phyloP scores from a whole-genome alignment of 2,113 vertebrate species.

The Ivindomyrus marchei region DNA sequence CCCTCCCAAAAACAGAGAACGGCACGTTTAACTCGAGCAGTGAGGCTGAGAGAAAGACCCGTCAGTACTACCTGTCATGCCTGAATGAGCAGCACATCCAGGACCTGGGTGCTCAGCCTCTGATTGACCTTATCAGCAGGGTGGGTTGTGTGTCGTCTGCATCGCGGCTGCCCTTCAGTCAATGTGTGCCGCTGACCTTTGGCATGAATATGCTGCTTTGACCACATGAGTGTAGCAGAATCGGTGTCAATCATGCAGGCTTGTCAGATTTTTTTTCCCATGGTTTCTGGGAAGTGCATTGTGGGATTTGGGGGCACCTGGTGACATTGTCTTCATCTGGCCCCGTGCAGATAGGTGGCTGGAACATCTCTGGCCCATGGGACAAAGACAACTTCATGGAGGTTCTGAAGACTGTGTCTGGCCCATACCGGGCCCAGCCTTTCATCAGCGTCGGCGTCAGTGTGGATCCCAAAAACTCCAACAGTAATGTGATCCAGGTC shows the following conservation, averaged over 20 bases:
- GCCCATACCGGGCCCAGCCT: constrained; percentile 81
- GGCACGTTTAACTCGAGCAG: constrained; percentile 90
- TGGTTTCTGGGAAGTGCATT: not conserved
- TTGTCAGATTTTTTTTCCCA: not conserved
- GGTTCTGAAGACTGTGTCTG: constrained; percentile 84
- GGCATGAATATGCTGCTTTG: not conserved
- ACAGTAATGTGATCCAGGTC: constrained; percentile 95
- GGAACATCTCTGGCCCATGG: constrained; percentile 88
- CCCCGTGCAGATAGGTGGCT: constrained; percentile 77
- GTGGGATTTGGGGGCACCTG: not conserved
- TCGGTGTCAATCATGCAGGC: not conserved
- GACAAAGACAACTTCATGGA: constrained; percentile 90
- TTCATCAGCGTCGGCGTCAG: constrained; percentile 88
- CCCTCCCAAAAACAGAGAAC: constrained; percentile 65
- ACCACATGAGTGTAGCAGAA: not conserved
- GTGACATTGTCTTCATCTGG: not conserved
- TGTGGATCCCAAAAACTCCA: constrained; percentile 90
- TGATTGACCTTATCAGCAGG: constrained; percentile 85
- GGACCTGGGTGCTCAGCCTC: constrained; percentile 83
- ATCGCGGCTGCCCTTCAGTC: not conserved
- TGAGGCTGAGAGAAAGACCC: constrained; percentile 88
- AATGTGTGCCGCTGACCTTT: not conserved
- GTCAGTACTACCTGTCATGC: constrained; percentile 90
- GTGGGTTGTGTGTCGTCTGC: constrained; percentile 46
- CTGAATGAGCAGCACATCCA: constrained; percentile 84